These are phyloP conservation scores for Neoarius graeffei DNA, from an alignment of 2,113 vertebrate species.

Conservation along the genomic window DNA sequence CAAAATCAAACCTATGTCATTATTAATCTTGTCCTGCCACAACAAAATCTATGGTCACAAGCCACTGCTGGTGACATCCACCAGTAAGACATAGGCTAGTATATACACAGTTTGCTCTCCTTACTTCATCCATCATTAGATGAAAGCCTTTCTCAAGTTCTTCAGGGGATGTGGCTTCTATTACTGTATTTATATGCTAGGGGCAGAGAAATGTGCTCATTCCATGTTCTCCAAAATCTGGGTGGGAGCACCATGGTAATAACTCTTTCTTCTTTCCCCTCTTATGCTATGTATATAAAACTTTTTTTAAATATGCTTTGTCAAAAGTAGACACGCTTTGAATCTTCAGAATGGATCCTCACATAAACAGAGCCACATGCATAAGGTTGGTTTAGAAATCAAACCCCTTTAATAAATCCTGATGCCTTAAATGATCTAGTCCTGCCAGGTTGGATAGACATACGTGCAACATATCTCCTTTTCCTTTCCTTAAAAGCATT, in stretches of 20 bases:
- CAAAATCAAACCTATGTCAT: not conserved
- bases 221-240: not conserved
- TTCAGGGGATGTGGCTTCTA: constrained; percentile 30
- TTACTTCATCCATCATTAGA: constrained; percentile 37
- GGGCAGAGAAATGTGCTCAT: constrained; percentile 50
- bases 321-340: constrained; percentile 41
- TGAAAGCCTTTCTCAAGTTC: constrained; percentile 22
- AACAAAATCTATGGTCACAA: not conserved
- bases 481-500: not conserved
- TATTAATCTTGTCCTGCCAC: not conserved
- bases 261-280: constrained; percentile 30
- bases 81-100: constrained; percentile 18
- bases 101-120: not conserved
- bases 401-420: not conserved
- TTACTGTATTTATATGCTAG: constrained; percentile 37
- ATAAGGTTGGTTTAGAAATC: not conserved
- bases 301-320: not conserved
- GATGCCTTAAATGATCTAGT: not conserved
- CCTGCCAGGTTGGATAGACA: not conserved
- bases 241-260: not conserved
- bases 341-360: constrained; percentile 11
- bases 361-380: not conserved
- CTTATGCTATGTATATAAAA: not conserved
- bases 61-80: constrained; percentile 8
- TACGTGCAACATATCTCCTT: not conserved